Percentiles rank a stretch among this genome's conserved stretches.
Evolutionary conservation across 2,888 invertebrate genomes (phyloP).

Genomic region (Apantesis nais): DNA sequence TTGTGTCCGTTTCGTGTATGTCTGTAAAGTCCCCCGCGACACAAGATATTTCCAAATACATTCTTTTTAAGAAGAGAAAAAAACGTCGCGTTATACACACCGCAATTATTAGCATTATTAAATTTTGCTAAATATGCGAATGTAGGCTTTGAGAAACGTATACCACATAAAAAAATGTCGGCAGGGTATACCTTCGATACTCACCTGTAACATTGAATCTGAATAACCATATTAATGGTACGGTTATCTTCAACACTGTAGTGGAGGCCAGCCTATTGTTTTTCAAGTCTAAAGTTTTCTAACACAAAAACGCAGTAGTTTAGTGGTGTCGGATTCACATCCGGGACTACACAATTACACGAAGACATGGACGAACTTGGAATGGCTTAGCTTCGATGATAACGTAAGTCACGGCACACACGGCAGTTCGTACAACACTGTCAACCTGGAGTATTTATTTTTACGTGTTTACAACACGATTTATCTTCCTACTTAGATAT

Average conservation of each 20-base stretch:
- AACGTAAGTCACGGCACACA: too few species aligned
- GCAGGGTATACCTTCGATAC: background rate
- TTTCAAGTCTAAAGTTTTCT: background rate
- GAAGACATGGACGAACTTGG: too few species aligned
- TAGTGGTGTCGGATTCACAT: accelerated
- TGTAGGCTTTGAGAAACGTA: background rate
- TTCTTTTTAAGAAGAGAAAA: too few species aligned
- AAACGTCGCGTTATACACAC: background rate
- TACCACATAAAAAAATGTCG: background rate
- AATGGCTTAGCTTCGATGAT: too few species aligned
- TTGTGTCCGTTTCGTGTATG: too few species aligned
- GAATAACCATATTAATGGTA: background rate
- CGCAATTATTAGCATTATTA: background rate
- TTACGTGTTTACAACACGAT: too few species aligned
- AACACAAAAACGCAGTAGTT: background rate
- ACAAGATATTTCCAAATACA: too few species aligned
- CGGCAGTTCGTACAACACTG: too few species aligned
- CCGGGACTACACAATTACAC: too few species aligned
- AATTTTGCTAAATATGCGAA: background rate
- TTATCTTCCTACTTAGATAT: too few species aligned
- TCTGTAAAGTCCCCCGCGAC: too few species aligned
- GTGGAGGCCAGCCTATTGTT: background rate
- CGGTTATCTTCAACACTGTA: background rate
- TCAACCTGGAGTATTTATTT: too few species aligned
- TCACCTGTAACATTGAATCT: background rate